A percentile compares a stretch with the other conserved stretches of the same genome.
These are phyloP conservation scores for Watsonalla cultraria DNA, from an alignment of 2,888 invertebrate species.

Conservation along the genomic window DNA sequence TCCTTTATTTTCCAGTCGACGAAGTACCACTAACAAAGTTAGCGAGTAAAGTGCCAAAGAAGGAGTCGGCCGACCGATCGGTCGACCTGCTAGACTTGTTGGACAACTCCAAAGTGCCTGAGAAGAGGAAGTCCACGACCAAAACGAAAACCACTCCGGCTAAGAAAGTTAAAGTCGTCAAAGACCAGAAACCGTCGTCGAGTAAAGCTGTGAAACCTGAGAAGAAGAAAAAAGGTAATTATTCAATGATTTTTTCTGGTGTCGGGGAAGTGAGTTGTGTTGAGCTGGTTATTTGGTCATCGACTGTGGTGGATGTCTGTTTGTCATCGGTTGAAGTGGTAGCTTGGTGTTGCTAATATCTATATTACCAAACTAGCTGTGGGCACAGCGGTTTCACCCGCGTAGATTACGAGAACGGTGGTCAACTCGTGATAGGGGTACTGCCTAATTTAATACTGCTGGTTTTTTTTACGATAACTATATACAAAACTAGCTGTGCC, in stretches of 20 bases:
- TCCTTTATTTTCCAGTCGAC: conserved; percentile 48
- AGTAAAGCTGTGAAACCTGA: conserved; percentile 51
- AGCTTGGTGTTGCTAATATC: too few relatives aligned
- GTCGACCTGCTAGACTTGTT: conserved; percentile 52
- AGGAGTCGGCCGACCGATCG: conserved; percentile 51
- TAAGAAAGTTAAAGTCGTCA: conserved; percentile 53
- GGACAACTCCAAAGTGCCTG: conserved; percentile 47
- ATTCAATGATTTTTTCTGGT: conserved; percentile 16
- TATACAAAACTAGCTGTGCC: too few relatives aligned
- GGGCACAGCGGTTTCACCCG: too few relatives aligned
- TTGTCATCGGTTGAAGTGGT: too few relatives aligned
- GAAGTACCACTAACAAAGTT: conserved; percentile 62
- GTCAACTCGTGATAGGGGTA: too few relatives aligned
- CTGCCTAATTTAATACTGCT: too few relatives aligned
- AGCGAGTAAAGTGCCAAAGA: conserved; percentile 62
- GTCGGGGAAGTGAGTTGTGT: conserved; percentile 33
- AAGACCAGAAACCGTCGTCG: conserved; percentile 44
- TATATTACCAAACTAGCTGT: too few relatives aligned
- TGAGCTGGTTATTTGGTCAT: conserved; percentile 18
- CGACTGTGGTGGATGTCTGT: too few relatives aligned
- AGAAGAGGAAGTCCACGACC: conserved; percentile 53
- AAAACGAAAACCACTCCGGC: conserved; percentile 45
- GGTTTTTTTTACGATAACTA: too few relatives aligned
- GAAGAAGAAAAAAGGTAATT: conserved; percentile 74
- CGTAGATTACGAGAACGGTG: too few relatives aligned